phyloP scores from a whole-genome alignment of 1,140 invertebrate genomes.

The Contarinia nasturtii region DNA sequence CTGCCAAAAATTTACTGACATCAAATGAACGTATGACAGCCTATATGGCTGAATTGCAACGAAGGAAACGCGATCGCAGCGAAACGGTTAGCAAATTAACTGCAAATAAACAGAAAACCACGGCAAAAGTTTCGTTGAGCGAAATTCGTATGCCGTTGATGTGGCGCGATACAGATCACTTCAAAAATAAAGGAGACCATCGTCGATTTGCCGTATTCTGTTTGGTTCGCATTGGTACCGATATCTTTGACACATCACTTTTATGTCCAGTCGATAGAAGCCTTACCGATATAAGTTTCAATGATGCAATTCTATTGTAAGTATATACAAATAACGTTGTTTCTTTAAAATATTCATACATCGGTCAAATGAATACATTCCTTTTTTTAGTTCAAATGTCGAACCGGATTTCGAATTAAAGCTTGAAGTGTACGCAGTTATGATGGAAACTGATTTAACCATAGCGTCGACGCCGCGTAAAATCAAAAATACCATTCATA shows the following conservation, averaged over 20 bases:
- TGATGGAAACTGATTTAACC: constrained; percentile 45
- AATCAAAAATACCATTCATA: constrained; percentile 46
- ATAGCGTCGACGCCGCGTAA: constrained; percentile 47
- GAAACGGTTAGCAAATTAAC: constrained; percentile 5
- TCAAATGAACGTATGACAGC: constrained; percentile 47
- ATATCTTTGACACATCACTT: constrained; percentile 47
- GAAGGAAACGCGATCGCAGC: constrained; percentile 27
- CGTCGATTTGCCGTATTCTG: constrained; percentile 52
- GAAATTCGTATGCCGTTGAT: constrained; percentile 51
- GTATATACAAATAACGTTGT: constrained; percentile 13
- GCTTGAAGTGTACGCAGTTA: constrained; percentile 47
- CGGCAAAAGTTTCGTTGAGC: constrained; percentile 29
- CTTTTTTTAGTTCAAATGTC: constrained; percentile 35
- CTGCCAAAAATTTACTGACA: constrained; percentile 43
- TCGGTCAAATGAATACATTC: no score
- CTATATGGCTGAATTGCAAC: constrained; percentile 46
- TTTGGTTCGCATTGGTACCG: constrained; percentile 41
- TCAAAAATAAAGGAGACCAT: constrained; percentile 54
- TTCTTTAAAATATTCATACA: no score
- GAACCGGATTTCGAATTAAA: constrained; percentile 41
- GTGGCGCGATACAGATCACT: constrained; percentile 54
- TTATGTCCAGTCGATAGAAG: constrained; percentile 45
- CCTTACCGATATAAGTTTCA: constrained; percentile 49
- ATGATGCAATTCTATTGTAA: constrained; percentile 50
- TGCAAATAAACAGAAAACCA: constrained; percentile 9